phyloP scores from a whole-genome alignment of 2,888 invertebrate genomes.

The Hedya salicella region DNA sequence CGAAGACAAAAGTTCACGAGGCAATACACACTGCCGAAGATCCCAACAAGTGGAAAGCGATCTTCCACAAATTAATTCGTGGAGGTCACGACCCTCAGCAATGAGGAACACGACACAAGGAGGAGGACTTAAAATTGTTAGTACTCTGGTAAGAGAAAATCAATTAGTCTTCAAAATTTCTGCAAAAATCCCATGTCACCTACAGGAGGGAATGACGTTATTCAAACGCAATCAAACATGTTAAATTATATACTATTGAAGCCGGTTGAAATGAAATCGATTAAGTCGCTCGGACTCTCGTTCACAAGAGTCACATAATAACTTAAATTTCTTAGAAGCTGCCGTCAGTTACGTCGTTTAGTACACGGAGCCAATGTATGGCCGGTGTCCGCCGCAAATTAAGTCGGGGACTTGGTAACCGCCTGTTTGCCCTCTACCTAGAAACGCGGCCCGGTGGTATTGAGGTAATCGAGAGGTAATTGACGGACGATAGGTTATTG shows the following conservation, averaged over 20 bases:
- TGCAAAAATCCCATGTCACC: too few species aligned
- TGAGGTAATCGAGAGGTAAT: constrained; percentile 16
- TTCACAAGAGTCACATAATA: not conserved
- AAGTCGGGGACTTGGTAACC: constrained; percentile 15
- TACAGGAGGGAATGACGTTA: too few species aligned
- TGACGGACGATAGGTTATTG: constrained; percentile 12
- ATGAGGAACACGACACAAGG: too few species aligned
- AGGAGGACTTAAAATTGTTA: too few species aligned
- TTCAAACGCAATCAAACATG: constrained; percentile 2
- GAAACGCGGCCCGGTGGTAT: constrained; percentile 4
- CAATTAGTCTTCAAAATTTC: too few species aligned
- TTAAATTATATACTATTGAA: not conserved
- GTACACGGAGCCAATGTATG: not conserved
- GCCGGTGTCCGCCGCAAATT: constrained; percentile 19
- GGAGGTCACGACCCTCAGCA: too few species aligned
- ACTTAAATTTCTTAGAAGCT: not conserved
- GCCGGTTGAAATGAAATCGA: constrained; percentile 14
- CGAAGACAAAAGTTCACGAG: too few species aligned
- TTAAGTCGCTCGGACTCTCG: not conserved
- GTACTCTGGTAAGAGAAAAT: too few species aligned
- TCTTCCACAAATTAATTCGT: too few species aligned
- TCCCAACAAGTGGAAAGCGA: too few species aligned
- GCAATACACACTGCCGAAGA: too few species aligned
- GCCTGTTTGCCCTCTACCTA: constrained; percentile 26
- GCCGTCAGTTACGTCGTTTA: constrained; percentile 2